Percentiles rank a stretch among this genome's conserved stretches.
Evolutionary conservation across 2,888 invertebrate genomes (phyloP).

Genomic region (Tenthredo mesomela): DNA sequence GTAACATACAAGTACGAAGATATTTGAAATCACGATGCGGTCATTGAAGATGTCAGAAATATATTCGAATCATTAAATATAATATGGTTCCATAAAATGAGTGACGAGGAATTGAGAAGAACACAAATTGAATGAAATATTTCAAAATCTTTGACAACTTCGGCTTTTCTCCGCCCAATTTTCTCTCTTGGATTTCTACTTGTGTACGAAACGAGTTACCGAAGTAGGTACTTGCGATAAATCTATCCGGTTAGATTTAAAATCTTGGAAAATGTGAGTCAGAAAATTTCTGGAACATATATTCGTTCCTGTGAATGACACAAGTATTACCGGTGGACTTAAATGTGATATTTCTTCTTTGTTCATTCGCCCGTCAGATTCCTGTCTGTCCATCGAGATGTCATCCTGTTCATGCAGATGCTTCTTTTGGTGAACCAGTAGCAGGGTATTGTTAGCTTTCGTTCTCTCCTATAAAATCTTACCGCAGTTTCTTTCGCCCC

Average conservation of each 20-base stretch:
- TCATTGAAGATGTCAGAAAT: neutral
- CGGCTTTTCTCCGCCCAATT: neutral
- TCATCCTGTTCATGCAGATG: neutral
- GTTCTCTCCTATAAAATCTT: conserved; percentile 5
- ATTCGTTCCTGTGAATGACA: neutral
- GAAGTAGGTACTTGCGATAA: neutral
- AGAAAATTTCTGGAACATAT: neutral
- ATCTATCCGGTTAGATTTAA: neutral
- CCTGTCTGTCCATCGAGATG: conserved; percentile 6
- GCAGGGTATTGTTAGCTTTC: conserved; percentile 4
- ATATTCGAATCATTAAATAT: too few species aligned
- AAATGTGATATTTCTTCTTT: conserved; percentile 19
- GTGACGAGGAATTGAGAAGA: neutral
- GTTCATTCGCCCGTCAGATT: conserved; percentile 4
- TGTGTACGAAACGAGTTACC: neutral
- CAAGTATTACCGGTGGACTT: neutral
- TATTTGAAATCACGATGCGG: neutral
- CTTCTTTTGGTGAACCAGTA: neutral
- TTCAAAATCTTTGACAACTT: neutral
- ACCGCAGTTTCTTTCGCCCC: conserved; percentile 20
- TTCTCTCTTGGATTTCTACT: neutral
- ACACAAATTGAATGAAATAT: neutral
- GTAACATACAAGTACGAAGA: neutral
- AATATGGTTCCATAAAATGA: neutral
- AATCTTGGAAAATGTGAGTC: neutral